Percentiles rank a stretch among this genome's conserved stretches.
These are phyloP conservation scores for Atta cephalotes DNA, from an alignment of 1,140 invertebrate species.

Conservation along the genomic window DNA sequence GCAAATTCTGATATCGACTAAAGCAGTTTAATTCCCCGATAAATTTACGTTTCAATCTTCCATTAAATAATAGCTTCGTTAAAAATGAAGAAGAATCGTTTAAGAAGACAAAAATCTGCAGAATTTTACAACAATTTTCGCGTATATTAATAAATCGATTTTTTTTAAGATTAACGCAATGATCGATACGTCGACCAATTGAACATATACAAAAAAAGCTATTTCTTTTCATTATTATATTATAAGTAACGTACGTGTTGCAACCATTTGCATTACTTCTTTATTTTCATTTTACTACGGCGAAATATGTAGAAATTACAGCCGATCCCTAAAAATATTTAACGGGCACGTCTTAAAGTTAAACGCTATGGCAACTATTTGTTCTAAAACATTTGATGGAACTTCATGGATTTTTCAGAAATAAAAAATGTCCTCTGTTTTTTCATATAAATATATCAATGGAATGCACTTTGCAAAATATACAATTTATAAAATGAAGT, in stretches of 20 bases:
- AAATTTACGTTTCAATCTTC: slow-evolving; percentile 39
- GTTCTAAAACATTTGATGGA: slow-evolving; percentile 23
- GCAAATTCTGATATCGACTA: slow-evolving; percentile 37
- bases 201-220: background rate
- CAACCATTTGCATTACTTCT: background rate
- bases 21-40: slow-evolving; percentile 37
- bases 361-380: slow-evolving; percentile 16
- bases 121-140: background rate
- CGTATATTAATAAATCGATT: background rate
- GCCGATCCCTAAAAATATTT: background rate
- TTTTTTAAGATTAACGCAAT: background rate
- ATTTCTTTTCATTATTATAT: background rate
- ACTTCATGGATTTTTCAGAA: background rate
- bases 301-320: background rate
- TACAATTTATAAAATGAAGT: background rate
- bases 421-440: slow-evolving; percentile 4
- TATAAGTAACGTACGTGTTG: background rate
- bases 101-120: background rate
- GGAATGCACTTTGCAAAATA: background rate
- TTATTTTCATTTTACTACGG: background rate
- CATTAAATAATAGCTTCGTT: slow-evolving; percentile 39
- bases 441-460: background rate
- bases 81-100: slow-evolving; percentile 35
- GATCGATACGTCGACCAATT: background rate
- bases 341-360: slow-evolving; percentile 2